Conservation (phyloP, 2,797 vertebrate genomes). For the Paguma larvata region DNA sequence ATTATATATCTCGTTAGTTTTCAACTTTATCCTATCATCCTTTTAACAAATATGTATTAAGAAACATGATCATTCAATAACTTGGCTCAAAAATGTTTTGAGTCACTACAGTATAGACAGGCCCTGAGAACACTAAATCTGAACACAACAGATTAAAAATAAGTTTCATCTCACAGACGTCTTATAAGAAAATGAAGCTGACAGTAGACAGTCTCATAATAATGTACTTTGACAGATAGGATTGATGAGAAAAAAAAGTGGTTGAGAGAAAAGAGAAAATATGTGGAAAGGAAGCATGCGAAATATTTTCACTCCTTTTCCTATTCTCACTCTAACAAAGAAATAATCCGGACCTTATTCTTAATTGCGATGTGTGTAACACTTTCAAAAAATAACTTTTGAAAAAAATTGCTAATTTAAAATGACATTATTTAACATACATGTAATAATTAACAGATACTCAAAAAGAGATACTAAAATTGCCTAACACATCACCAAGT, state of each 20-base stretch:
- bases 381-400: background rate
- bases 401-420: background rate
- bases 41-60: background rate
- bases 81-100: background rate
- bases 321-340: background rate
- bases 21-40: background rate
- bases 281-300: background rate
- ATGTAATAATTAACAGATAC: background rate
- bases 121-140: background rate
- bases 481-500: background rate
- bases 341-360: background rate
- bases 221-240: background rate
- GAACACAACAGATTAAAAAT: background rate
- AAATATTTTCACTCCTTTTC: background rate
- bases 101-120: background rate
- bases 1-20: background rate
- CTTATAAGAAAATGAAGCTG: background rate
- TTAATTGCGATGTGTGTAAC: background rate
- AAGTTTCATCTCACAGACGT: background rate
- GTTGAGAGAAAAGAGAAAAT: background rate
- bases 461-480: background rate
- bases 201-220: background rate
- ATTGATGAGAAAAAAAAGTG: background rate
- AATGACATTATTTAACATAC: background rate
- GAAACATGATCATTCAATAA: background rate